Base-by-base conservation (phyloP, 2,113 vertebrate genomes). In the Mesembrinibis cayennensis region DNA sequence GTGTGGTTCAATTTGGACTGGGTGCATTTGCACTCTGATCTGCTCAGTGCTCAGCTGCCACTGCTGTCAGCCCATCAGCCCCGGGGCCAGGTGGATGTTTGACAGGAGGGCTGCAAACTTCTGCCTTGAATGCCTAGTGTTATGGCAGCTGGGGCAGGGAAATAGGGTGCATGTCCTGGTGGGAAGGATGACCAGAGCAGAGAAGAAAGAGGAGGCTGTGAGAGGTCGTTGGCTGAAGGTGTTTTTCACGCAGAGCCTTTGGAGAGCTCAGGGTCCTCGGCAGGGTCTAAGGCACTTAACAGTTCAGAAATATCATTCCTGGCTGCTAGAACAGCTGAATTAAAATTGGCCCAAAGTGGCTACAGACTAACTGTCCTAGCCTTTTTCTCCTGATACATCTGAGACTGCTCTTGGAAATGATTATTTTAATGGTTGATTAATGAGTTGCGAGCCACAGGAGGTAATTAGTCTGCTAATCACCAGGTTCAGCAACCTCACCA, bases 341-440 rank as follows among this genome's bases (percentile, higher is more conserved):
- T 94, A 45, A 89, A 56, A 38, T 50, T 23, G 22, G 25, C 38
- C 66, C 70, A 21, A 66, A 58, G 56, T 58, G 42, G 58, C 30
- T 84, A 87, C 47, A 59, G 38, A 22, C 20, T 42, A 69, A 71
- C 44, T 85, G 76, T 27, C 52, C 25, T 30, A 79, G 53, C 21
- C 36, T 84, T 94, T 59, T 94, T 21, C n/a, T 61, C 70, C 29
- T 71, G 21, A 27, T n/a, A 34, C 32, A 44, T 71, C 66, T 85
- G 42, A 85, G 45, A 73, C 66, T 80, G 34, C 70, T 83, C 78
- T 88, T 90, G 58, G 49, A 97, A 97, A 97, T 15, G 0, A 87
- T 95, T 95, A 36, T 90, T 96, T 97, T 97, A 97, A 94, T 95
- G 77, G 89, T 94, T 97, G 95, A 98, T 98, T 97, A 97, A 97